phyloP scores from a whole-genome alignment of 2,113 vertebrate species.

The Melozone crissalis region DNA sequence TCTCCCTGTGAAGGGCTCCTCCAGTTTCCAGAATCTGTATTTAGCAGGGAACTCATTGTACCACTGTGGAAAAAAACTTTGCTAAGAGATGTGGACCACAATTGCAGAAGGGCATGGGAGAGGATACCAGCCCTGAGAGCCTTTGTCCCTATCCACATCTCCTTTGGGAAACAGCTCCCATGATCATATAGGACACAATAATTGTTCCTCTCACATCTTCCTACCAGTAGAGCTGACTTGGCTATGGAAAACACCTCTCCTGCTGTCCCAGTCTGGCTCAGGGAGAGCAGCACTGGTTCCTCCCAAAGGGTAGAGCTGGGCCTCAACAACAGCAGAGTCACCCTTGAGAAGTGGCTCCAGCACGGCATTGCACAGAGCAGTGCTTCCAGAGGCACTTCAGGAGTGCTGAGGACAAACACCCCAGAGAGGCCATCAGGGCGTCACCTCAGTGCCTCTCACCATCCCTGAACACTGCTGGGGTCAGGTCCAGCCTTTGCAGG shows the following conservation, averaged over 20 bases:
- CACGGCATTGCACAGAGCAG: fast-evolving
- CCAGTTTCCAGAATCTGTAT: not conserved
- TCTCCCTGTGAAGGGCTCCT: not conserved
- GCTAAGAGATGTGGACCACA: not conserved
- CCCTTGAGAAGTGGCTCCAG: not conserved
- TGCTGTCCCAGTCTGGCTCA: not conserved
- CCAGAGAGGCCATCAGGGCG: not conserved
- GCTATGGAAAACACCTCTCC: not conserved
- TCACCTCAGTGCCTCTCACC: not conserved
- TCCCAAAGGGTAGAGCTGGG: not conserved
- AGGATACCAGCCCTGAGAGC: not conserved
- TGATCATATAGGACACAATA: fast-evolving
- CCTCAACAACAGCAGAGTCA: not conserved
- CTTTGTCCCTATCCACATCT: not conserved
- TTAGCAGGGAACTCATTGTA: not conserved
- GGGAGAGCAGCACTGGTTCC: not conserved
- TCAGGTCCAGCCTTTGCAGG: not conserved
- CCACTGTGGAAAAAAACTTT: not conserved
- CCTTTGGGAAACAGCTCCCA: not conserved
- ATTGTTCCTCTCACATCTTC: not conserved
- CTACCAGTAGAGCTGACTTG: no score
- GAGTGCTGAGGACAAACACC: not conserved
- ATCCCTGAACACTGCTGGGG: not conserved
- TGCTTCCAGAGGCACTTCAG: not conserved
- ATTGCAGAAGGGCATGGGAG: not conserved